Evolutionary conservation across 2,888 invertebrate species (phyloP).

Genomic region (Malthinus flaveolus): DNA sequence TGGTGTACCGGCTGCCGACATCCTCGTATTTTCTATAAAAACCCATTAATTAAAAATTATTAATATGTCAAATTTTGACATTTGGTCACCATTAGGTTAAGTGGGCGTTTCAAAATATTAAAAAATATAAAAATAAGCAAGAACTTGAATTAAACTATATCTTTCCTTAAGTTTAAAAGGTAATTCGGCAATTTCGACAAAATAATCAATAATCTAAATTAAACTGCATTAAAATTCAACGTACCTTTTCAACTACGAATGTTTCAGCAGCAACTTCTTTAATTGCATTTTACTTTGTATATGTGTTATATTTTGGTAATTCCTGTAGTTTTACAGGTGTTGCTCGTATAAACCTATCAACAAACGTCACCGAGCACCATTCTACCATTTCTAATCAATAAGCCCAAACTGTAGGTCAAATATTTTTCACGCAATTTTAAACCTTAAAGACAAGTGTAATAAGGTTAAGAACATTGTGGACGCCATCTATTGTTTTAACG

Average conservation of each 20-base stretch:
- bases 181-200: too few relatives aligned
- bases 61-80: background rate
- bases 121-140: background rate
- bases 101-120: background rate
- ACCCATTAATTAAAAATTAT: background rate
- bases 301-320: too few relatives aligned
- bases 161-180: too few relatives aligned
- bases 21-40: constrained; percentile 19
- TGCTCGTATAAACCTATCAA: constrained; percentile 2
- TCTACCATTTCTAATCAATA: constrained; percentile 10
- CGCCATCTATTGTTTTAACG: background rate
- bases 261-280: too few relatives aligned
- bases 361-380: constrained; percentile 19
- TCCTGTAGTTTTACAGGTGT: too few relatives aligned
- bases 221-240: too few relatives aligned
- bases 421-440: background rate
- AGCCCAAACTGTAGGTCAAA: constrained; percentile 12
- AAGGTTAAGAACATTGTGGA: background rate
- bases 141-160: too few relatives aligned
- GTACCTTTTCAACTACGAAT: too few relatives aligned
- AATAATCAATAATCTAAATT: too few relatives aligned
- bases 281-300: too few relatives aligned
- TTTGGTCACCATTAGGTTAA: background rate
- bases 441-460: background rate
- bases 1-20: constrained; percentile 54